Conservation (phyloP, 2,797 vertebrate species). For the Eulemur mongoz region DNA sequence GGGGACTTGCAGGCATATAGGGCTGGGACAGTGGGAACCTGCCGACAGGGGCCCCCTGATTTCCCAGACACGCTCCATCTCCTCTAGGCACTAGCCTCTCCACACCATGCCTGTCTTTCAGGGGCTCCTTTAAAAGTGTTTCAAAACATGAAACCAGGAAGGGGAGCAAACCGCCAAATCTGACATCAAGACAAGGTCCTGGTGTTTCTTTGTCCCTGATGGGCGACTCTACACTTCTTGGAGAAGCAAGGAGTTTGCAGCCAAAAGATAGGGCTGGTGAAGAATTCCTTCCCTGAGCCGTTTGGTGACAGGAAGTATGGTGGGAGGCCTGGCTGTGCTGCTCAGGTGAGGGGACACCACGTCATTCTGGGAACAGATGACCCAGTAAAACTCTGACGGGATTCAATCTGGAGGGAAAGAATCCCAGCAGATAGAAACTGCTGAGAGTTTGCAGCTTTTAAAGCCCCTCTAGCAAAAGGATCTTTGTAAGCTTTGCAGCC, state of each 20-base stretch:
- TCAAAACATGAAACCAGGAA: not conserved
- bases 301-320: not conserved
- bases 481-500: slow-evolving; percentile 53
- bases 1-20: not conserved
- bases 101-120: not conserved
- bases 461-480: slow-evolving; percentile 57
- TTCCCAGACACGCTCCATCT: not conserved
- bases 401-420: slow-evolving; percentile 26
- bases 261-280: not conserved
- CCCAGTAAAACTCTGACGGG: slow-evolving; percentile 31
- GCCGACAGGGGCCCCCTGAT: not conserved
- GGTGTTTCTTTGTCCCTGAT: not conserved
- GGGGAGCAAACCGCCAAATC: not conserved
- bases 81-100: not conserved
- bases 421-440: slow-evolving; percentile 41
- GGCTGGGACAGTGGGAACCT: accelerated
- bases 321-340: not conserved
- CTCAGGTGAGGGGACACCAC: not conserved
- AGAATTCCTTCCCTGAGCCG: not conserved
- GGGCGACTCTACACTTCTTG: not conserved
- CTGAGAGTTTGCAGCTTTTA: slow-evolving; percentile 66
- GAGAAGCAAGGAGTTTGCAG: not conserved
- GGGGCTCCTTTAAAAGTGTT: not conserved
- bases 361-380: slow-evolving; percentile 37
- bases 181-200: not conserved